These are phyloP conservation scores for Cotesia typhae DNA, from an alignment of 1,140 invertebrate genomes.

Conservation along the genomic window DNA sequence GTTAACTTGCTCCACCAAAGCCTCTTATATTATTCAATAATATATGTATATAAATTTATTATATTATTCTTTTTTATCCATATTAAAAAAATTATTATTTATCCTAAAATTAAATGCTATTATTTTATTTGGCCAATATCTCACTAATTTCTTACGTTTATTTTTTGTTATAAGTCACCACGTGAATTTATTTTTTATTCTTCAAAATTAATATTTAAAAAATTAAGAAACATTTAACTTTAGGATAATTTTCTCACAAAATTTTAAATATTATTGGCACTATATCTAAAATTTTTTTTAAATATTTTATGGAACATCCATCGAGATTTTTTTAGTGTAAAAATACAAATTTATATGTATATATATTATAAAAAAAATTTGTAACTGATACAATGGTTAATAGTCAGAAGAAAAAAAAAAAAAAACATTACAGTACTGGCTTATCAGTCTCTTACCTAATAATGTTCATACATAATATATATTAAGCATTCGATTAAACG, in stretches of 20 bases:
- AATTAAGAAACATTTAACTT: neutral
- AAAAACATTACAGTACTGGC: slow-evolving; percentile 11
- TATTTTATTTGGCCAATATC: slow-evolving; percentile 16
- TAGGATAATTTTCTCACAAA: neutral
- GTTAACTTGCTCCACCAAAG: slow-evolving; percentile 16
- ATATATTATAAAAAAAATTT: slow-evolving; percentile 14
- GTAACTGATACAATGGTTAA: neutral
- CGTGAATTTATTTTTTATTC: neutral
- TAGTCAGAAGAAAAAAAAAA: neutral
- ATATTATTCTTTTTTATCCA: too few species aligned
- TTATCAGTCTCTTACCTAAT: slow-evolving; percentile 24
- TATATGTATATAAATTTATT: neutral
- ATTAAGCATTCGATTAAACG: slow-evolving; percentile 5
- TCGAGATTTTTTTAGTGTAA: slow-evolving; percentile 20
- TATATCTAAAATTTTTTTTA: slow-evolving; percentile 24
- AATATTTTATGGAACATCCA: slow-evolving; percentile 14
- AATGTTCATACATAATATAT: neutral
- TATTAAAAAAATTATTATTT: neutral
- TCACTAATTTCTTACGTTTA: slow-evolving; percentile 7
- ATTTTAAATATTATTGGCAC: slow-evolving; percentile 6
- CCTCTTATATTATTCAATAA: neutral
- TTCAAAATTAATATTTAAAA: neutral
- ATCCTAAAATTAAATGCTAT: slow-evolving; percentile 11
- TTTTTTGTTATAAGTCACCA: neutral
- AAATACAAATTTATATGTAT: slow-evolving; percentile 33